Percentiles rank a stretch among this genome's conserved stretches.
These are phyloP conservation scores for Petrophora chlorosata DNA, from an alignment of 2,888 invertebrate species.

Conservation along the genomic window DNA sequence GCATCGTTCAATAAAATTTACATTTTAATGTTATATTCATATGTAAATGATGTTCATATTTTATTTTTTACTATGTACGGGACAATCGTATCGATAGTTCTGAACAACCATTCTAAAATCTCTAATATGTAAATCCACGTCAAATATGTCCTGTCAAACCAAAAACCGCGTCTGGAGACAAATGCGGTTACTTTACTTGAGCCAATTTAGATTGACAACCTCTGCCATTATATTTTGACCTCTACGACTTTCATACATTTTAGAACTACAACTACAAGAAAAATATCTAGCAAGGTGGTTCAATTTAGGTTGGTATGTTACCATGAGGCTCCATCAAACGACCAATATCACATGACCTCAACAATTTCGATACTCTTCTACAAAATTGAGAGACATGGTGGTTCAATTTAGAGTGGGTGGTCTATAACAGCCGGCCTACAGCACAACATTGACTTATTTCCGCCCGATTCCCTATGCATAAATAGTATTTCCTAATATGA, in stretches of 20 bases:
- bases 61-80: no score
- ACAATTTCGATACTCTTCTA: constrained; percentile 19
- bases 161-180: constrained; percentile 64
- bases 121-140: constrained; percentile 28
- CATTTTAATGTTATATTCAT: no score
- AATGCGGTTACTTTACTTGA: constrained; percentile 77
- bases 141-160: constrained; percentile 57
- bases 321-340: constrained; percentile 10
- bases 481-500: constrained; percentile 43
- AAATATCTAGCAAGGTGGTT: neutral
- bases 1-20: no score
- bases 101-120: no score
- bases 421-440: constrained; percentile 61
- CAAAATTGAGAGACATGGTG: constrained; percentile 43
- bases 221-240: constrained; percentile 60
- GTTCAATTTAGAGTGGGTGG: constrained; percentile 65
- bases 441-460: constrained; percentile 74
- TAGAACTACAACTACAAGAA: neutral
- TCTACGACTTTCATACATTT: constrained; percentile 46
- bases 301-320: constrained; percentile 10
- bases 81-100: no score
- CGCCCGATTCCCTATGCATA: constrained; percentile 70
- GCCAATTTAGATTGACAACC: constrained; percentile 70
- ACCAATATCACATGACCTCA: constrained; percentile 28
- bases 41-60: no score